phyloP scores from a whole-genome alignment of 1,140 invertebrate species.

The Hesperophylax magnus region DNA sequence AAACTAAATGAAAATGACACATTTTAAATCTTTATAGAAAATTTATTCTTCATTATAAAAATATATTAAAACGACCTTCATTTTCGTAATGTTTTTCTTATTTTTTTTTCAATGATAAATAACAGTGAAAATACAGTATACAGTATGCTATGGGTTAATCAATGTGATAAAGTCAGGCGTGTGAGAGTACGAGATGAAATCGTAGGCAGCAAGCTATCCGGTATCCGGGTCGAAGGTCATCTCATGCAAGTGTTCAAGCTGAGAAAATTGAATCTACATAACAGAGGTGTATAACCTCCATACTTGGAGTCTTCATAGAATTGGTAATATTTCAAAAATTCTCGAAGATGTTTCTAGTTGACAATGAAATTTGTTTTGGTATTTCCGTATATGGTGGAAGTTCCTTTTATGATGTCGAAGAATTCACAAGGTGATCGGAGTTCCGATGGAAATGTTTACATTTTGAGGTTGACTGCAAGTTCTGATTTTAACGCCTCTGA shows the following conservation, averaged over 20 bases:
- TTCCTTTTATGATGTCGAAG: not conserved
- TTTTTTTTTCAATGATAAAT: no score
- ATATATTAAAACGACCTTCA: no score
- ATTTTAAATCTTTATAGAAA: no score
- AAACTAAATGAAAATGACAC: no score
- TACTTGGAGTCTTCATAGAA: not conserved
- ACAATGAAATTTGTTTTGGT: no score
- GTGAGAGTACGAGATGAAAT: not conserved
- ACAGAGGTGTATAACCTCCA: not conserved
- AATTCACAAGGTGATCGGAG: not conserved
- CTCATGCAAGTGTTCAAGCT: not conserved
- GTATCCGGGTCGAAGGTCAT: not conserved
- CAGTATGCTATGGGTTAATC: no score
- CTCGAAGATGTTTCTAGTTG: not conserved
- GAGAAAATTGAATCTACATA: slow-evolving; percentile 16
- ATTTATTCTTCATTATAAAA: no score
- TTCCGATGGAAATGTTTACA: not conserved
- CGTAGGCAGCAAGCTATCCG: not conserved
- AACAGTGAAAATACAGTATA: no score
- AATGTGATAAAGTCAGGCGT: no score
- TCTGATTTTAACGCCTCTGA: no score
- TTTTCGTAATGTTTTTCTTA: no score
- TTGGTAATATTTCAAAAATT: not conserved
- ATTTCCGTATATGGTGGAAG: no score
- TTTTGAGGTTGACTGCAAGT: not conserved